Percentiles rank a stretch among this genome's conserved stretches.
phyloP scores from a whole-genome alignment of 2,888 invertebrate species.

The Platycheirus albimanus region DNA sequence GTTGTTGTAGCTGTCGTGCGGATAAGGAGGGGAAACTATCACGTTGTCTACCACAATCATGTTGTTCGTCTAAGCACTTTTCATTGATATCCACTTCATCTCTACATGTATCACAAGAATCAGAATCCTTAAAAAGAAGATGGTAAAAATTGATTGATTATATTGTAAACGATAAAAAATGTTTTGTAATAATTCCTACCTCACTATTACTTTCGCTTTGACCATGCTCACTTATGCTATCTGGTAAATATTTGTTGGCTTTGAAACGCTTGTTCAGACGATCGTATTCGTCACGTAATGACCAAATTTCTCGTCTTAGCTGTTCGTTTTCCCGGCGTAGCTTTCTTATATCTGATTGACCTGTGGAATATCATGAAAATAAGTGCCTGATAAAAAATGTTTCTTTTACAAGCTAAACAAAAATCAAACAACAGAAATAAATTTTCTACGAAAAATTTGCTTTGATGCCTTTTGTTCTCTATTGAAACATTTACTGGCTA shows the following conservation, averaged over 20 bases:
- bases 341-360: slow-evolving; percentile 95
- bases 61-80: slow-evolving; percentile 78
- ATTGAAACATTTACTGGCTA: too few relatives aligned
- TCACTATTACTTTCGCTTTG: slow-evolving; percentile 66
- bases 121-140: too few relatives aligned
- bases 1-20: too few relatives aligned
- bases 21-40: slow-evolving; percentile 10
- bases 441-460: too few relatives aligned
- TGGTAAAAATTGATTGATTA: too few relatives aligned
- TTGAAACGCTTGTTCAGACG: slow-evolving; percentile 91
- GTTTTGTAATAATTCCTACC: too few relatives aligned
- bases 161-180: too few relatives aligned
- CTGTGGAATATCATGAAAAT: slow-evolving; percentile 85
- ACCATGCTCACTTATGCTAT: slow-evolving; percentile 74
- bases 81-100: slow-evolving; percentile 75
- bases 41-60: slow-evolving; percentile 66
- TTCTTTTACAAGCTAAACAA: slow-evolving; percentile 17
- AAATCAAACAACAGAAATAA: too few relatives aligned
- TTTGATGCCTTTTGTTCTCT: too few relatives aligned
- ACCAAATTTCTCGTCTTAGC: slow-evolving; percentile 93
- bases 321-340: slow-evolving; percentile 94
- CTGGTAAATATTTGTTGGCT: slow-evolving; percentile 81
- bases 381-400: too few relatives aligned
- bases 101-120: slow-evolving; percentile 82
- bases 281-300: slow-evolving; percentile 94